Base-by-base conservation (phyloP, 2,888 invertebrate species). In the Lordiphosa fenestrarum region DNA sequence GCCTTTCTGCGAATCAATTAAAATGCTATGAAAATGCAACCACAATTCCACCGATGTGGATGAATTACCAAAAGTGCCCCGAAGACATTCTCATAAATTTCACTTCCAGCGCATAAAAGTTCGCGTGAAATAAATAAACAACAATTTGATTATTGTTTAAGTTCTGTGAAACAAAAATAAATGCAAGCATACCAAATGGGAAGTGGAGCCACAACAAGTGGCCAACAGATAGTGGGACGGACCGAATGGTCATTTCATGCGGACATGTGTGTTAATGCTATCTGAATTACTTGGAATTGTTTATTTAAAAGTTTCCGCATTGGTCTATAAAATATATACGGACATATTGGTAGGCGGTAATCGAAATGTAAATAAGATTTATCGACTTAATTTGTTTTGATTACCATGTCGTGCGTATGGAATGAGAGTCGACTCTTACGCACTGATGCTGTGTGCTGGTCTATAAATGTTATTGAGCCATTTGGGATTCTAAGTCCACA, bases 121-220 rank as follows among this genome's bases (percentile, higher is more conserved):
- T 76, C 52, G 55, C 58, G 51, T 52, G 56, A 60, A 59, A 58
- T 72, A 76, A 76, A 80, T 73, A 84, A 77, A 81, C 73, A 76
- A 23, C 30, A 48, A 10, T 72, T 73, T 74, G 64, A 70, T 84
- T 68, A 53, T 69, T 68, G 73, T 68, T 78, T 52, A 69, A 53
- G 65, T 72, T 80, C 62, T 46, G 64, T 41, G 59, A 51, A 66
- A 66, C 42, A 70, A 61, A 60, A 67, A 67, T 70, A 66, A 66
- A 15, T 36, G 36, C 46, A 36, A 38, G 51, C 39, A 25, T 56
- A 70, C 49, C n/a, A 38, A 58, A 53, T 38, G 60, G 61, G 36
- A 44, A 52, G 53, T 55, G 58, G 53, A 73, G 70, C 81, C 60
- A 80, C 76, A 72, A 75, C 19, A 19, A 19, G 69, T 71, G 66